Evolutionary conservation across 2,797 vertebrate species (phyloP).

Genomic region (Chaenodraco wilsoni): DNA sequence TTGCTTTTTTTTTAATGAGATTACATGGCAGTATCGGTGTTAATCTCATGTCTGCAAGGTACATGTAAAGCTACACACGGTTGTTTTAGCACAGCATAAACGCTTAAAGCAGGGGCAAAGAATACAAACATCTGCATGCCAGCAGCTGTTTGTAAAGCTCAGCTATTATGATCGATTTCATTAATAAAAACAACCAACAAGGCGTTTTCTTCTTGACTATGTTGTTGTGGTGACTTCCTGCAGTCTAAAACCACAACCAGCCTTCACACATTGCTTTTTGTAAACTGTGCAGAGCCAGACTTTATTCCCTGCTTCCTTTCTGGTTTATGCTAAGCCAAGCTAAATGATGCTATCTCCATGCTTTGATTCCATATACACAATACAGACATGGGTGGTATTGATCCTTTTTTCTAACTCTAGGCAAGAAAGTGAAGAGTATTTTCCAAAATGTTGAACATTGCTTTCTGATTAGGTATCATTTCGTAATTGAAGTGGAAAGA

Average conservation of each 20-base stretch:
- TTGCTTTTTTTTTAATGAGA: background rate
- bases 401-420: background rate
- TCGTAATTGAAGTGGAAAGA: slow-evolving; percentile 3
- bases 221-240: background rate
- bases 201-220: background rate
- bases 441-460: background rate
- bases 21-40: background rate
- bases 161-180: background rate
- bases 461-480: background rate
- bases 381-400: background rate
- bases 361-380: background rate
- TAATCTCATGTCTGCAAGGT: background rate
- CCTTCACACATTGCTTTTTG: background rate
- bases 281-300: background rate
- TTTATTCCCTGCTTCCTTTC: too few relatives aligned
- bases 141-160: background rate
- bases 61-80: background rate
- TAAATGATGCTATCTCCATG: too few relatives aligned
- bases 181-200: too few relatives aligned
- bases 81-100: background rate
- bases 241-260: background rate
- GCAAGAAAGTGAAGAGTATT: background rate
- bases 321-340: background rate
- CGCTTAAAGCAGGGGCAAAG: background rate
- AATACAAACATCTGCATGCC: background rate